Percentiles rank a stretch among this genome's conserved stretches.
Evolutionary conservation across 2,797 vertebrate species (phyloP).

Genomic region (Crossoptilon crossoptilon): DNA sequence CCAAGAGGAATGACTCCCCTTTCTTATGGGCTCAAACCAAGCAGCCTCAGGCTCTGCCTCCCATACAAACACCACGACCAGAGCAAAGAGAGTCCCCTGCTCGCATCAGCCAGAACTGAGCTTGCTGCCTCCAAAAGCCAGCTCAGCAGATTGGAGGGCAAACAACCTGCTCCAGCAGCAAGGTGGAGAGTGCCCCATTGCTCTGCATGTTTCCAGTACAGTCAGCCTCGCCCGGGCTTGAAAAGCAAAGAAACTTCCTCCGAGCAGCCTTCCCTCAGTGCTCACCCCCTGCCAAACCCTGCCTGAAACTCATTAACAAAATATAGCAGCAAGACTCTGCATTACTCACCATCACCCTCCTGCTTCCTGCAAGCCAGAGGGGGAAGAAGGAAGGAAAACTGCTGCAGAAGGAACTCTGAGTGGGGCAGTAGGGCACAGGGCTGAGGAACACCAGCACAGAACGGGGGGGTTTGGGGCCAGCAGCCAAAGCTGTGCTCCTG

Average conservation of each 20-base stretch:
- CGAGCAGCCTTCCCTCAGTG: accelerated
- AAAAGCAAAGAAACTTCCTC: background rate
- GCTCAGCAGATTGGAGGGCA: background rate
- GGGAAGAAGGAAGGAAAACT: background rate
- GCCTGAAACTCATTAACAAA: background rate
- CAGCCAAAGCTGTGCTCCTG: background rate
- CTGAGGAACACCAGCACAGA: accelerated
- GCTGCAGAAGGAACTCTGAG: no score
- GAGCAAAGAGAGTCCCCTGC: background rate
- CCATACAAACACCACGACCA: background rate
- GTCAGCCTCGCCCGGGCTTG: background rate
- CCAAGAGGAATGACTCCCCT: background rate
- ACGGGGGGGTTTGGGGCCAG: background rate
- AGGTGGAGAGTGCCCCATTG: background rate
- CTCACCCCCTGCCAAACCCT: background rate
- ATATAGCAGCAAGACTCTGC: no score
- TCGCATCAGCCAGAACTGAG: background rate
- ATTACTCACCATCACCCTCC: background rate
- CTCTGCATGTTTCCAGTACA: accelerated
- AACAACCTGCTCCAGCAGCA: background rate
- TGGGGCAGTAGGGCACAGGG: background rate
- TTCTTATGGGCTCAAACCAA: background rate
- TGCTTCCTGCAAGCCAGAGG: background rate
- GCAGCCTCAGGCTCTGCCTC: background rate
- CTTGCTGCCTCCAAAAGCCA: background rate